Evolutionary conservation across 2,113 vertebrate species (phyloP).

Genomic region (Oxyura jamaicensis): DNA sequence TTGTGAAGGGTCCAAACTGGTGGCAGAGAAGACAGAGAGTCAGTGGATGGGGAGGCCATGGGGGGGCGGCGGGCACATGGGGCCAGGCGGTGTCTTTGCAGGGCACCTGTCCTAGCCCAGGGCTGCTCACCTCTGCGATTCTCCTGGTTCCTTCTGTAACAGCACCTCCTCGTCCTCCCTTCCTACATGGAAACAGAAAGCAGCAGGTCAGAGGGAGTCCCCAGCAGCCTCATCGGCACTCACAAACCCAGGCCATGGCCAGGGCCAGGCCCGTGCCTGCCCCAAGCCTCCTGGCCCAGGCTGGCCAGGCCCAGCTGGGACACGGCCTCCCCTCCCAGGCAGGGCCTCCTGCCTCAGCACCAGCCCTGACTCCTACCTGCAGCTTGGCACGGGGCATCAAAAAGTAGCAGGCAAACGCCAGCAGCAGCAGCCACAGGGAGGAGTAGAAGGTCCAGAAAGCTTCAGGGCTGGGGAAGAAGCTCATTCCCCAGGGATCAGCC

Average conservation of each 20-base stretch:
- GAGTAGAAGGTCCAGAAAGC: too few relatives aligned
- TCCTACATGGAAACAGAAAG: not conserved
- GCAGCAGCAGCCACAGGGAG: not conserved
- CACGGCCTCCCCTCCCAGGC: not conserved
- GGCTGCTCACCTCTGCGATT: not conserved
- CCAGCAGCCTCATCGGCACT: not conserved
- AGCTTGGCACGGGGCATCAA: accelerated
- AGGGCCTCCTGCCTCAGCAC: not conserved
- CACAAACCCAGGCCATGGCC: too few relatives aligned
- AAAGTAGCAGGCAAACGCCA: not conserved
- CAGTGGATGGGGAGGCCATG: not conserved
- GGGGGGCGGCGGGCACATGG: too few relatives aligned
- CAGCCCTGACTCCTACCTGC: not conserved
- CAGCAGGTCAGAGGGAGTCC: not conserved
- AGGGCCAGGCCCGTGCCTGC: too few relatives aligned
- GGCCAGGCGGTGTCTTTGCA: not conserved
- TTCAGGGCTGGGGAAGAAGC: too few relatives aligned
- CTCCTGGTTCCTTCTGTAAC: accelerated
- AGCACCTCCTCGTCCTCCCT: not conserved
- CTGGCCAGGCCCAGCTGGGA: not conserved
- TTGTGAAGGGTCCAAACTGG: too few relatives aligned
- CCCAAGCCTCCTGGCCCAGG: not conserved
- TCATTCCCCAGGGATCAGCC: too few relatives aligned
- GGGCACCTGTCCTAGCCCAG: not conserved
- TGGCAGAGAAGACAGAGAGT: not conserved